Evolutionary conservation across 2,797 vertebrate species (phyloP), one percentile per base, ranked within the genome.

Genomic region (Dendrocincla fuliginosa): DNA sequence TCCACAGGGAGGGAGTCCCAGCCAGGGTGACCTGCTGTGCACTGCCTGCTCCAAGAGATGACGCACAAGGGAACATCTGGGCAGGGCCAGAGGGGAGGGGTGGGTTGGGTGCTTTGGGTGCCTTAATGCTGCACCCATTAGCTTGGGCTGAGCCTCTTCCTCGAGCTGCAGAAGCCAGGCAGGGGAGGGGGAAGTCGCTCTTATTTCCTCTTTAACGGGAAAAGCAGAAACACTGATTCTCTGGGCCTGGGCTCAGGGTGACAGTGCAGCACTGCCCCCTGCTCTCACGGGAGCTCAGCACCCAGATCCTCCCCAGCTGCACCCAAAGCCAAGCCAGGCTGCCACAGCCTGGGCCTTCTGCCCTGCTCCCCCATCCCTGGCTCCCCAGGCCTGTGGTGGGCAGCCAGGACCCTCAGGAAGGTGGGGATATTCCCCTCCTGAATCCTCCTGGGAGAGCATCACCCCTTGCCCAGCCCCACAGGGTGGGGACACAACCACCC

Each of bases 151-250:
- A 67, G 39, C 28, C 33, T 13, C 27, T 37, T 91, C 52, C 44
- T 55, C 0, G 0, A 1, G 6, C 25, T 10, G 41, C 17, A 1
- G 37, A 41, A 56, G 52, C 73, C 49, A 18, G 1, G 41, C 33
- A 42, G 22, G 8, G 44, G 32, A 89, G 61, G 39, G 47, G 65
- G 90, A 94, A 93, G 87, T 94, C 2, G 0, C 35, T 75, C 57
- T 61, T 85, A 33, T 87, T 95, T 95, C 86, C 84, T 92, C 86
- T 91, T 92, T 92, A 84, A 32, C 5, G 84, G 37, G 73, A 92
- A 92, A 92, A 94, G 93, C 89, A 96, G 91, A 95, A 95, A 93
- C 69, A 61, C 33, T 81, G 93, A 92, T 97, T 96, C 87, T 56
- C 57, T 55, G 1, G 1, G 52, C 64, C 42, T 57, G 1, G 0